Evolutionary conservation across 2,888 invertebrate genomes (phyloP), one percentile per base, ranked within the genome.

Genomic region (Tortrix viridana): DNA sequence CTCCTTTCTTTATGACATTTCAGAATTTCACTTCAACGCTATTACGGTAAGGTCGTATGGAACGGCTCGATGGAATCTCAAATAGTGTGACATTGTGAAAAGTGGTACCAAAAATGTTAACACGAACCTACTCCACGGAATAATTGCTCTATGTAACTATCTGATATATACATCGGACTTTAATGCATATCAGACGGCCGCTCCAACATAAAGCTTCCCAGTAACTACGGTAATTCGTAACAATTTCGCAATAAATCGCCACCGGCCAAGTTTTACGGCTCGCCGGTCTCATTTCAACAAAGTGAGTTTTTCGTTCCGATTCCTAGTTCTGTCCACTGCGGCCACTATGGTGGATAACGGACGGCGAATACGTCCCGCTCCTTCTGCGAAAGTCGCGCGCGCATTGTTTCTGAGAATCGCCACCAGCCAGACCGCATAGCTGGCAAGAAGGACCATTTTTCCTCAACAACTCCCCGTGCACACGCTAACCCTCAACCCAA

Each of bases 341-440:
- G 78, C 71, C 72, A 74, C 64, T 64, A 55, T 72, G 77, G 77
- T 76, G 75, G 79, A 76, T 89, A 89, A 90, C 90, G 89, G 89
- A 73, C 76, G 73, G 66, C 74, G 75, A 72, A 71, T 74, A 75
- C 79, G 75, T 78, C 82, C 88, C 88, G 88, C 86, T 88, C 87
- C 81, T 90, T 91, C 88, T 82, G 79, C 85, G 90, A 90, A 90
- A 75, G 77, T 79, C 79, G 81, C 79, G 73, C 77, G 77, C 79
- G 79, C 81, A 88, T 92, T 91, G 90, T 89, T 91, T 92, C 90
- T 90, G 44, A 74, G 91, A 92, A 91, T 74, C 79, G 77, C 80
- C 75, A 82, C 85, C 77, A 76, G 81, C 79, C 80, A 71, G 80
- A 84, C 87, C 75, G 75, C 89, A 89, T 88, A 82, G 79, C 85